A percentile compares a stretch with the other conserved stretches of the same genome.
These are phyloP conservation scores for Xanthia togata DNA, from an alignment of 2,888 invertebrate species.

Conservation along the genomic window DNA sequence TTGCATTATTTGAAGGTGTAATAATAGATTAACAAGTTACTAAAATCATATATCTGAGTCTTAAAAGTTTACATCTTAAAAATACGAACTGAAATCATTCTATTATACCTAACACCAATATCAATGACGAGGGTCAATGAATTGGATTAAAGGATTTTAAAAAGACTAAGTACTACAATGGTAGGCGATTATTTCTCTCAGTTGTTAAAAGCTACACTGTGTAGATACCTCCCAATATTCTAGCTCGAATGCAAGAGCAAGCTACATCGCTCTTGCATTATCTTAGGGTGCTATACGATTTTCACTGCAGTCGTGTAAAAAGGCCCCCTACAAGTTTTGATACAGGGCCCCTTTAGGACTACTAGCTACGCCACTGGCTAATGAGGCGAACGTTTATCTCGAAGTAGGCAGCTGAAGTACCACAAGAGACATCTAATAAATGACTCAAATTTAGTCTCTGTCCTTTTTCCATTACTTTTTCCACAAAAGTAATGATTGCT, in stretches of 20 bases:
- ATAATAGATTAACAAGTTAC: no score
- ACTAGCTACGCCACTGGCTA: constrained; percentile 2
- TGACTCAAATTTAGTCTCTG: constrained; percentile 53
- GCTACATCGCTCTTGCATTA: no score
- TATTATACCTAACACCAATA: not conserved
- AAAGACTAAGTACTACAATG: no score
- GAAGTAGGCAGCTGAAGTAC: constrained; percentile 40
- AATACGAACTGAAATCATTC: no score
- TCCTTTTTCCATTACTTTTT: not conserved
- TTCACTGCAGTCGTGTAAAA: not conserved
- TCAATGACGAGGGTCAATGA: constrained; percentile 13
- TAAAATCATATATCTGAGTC: no score
- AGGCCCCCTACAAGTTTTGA: not conserved
- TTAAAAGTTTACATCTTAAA: no score
- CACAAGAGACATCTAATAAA: constrained; percentile 59
- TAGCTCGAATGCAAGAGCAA: no score
- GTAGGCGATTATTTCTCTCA: not conserved
- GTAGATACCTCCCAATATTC: not conserved
- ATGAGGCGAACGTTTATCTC: constrained; percentile 47
- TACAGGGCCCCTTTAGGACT: not conserved
- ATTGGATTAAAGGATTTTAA: constrained; percentile 20
- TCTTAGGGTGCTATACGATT: not conserved
- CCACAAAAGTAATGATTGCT: constrained; percentile 31
- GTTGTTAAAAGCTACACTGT: not conserved
- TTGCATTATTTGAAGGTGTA: no score